Base-by-base conservation (phyloP, 2,888 invertebrate genomes). In the Leucania comma region DNA sequence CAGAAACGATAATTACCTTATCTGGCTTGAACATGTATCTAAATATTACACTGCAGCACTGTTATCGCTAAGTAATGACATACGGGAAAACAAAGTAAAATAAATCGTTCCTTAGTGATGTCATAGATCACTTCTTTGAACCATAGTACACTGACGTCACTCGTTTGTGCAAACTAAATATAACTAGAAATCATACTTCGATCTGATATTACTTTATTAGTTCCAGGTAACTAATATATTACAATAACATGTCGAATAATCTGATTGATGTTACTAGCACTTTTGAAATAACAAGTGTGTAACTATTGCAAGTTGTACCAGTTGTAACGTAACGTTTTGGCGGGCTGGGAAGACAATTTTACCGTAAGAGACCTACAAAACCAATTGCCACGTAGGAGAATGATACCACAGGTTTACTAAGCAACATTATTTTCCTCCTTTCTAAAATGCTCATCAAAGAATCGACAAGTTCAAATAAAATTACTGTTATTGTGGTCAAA, bases 171-270 rank as follows among this genome's bases (percentile, higher is more conserved):
- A 81, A 87, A 83, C 82, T 84, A 84, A 84, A 89, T 86, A 84
- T 89, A 85, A 78, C 84, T 83, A 78, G 87, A 86, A 89, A 86
- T 84, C 83, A 72, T 74, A 76, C 78, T 81, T 81, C 82, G 63
- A 86, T 86, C 84, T 85, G 78, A 79, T 81, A 78, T 68, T 78
- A 78, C 81, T 86, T 87, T 87, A 89, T 89, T 87, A 88, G 74
- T 87, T 88, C 88, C 80, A 84, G 78, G 87, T 89, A 87, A 80
- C 57, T 66, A 58, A 77, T 75, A 38, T 67, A 71, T 53, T 26
- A 63, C 76, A 74, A 85, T 68, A 86, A 77, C 78, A 81, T 59
- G 64, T 75, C 70, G 38, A 64, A 65, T 54, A 57, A 72, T 70
- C 64, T 35, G 60, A 70, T 78, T 53, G 35, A 65, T 58, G 48